Evolutionary conservation across 2,888 invertebrate species (phyloP).

Genomic region (Pachydiplax longipennis): DNA sequence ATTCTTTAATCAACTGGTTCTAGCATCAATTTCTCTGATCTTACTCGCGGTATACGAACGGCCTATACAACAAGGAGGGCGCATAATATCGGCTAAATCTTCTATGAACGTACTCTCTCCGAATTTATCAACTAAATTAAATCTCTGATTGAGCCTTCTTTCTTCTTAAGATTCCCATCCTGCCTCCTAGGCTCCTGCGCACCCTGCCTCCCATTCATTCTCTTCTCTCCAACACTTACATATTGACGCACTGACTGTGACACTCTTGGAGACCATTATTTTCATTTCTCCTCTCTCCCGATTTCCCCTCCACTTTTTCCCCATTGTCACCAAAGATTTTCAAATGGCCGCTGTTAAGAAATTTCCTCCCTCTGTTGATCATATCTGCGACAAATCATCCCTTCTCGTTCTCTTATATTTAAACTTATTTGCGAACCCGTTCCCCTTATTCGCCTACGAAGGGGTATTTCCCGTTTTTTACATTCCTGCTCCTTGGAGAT

Average conservation of each 20-base stretch:
- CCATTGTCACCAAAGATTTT: not conserved
- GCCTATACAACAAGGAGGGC: too few relatives aligned
- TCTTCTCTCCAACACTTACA: constrained; percentile 49
- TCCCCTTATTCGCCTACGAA: not conserved
- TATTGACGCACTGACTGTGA: not conserved
- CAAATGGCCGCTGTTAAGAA: not conserved
- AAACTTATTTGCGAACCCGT: not conserved
- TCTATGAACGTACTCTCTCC: too few relatives aligned
- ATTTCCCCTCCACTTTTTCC: not conserved
- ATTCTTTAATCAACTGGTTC: too few relatives aligned
- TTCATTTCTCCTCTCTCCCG: not conserved
- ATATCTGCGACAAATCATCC: not conserved
- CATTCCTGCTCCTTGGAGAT: not conserved
- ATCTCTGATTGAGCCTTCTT: too few relatives aligned
- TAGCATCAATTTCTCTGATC: too few relatives aligned
- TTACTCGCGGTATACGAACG: too few relatives aligned
- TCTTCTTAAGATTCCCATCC: too few relatives aligned
- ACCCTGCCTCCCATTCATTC: too few relatives aligned
- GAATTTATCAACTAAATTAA: too few relatives aligned
- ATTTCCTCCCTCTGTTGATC: not conserved
- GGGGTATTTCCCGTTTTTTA: not conserved
- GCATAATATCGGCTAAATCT: too few relatives aligned
- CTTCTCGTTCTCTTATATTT: not conserved
- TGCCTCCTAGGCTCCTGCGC: too few relatives aligned
- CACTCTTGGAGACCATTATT: not conserved